Evolutionary conservation across 2,113 vertebrate genomes (phyloP).

Genomic region (Macquaria australasica): DNA sequence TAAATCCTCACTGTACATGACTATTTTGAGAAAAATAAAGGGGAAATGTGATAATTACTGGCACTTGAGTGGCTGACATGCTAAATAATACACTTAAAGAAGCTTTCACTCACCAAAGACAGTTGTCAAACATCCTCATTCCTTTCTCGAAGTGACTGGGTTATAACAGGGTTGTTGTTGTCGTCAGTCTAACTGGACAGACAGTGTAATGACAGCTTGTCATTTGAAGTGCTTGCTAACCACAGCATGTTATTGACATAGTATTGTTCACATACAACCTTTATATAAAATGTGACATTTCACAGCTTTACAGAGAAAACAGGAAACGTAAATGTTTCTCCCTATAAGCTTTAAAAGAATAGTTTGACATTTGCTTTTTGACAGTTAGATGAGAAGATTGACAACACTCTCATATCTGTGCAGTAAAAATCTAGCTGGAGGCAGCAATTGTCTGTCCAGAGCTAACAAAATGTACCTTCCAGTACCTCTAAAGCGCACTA

Average conservation of each 20-base stretch:
- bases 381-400: background rate
- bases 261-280: background rate
- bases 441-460: background rate
- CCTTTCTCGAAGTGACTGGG: background rate
- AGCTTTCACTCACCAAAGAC: background rate
- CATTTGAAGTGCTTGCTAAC: conserved; percentile 19
- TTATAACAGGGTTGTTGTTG: background rate
- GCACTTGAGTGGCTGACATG: conserved; percentile 8
- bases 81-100: background rate
- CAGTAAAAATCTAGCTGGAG: background rate
- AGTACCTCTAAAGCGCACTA: background rate
- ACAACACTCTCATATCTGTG: background rate
- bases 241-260: background rate
- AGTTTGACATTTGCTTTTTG: background rate
- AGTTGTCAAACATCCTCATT: background rate
- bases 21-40: conserved; percentile 70
- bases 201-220: conserved; percentile 5
- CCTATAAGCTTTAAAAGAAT: background rate
- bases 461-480: background rate
- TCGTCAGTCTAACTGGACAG: background rate
- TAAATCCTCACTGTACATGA: conserved; percentile 57
- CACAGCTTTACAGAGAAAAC: background rate
- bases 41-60: conserved; percentile 22
- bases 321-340: background rate
- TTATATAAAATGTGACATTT: background rate